Conservation (phyloP, 2,797 vertebrate species). For the Neoniphon sammara region DNA sequence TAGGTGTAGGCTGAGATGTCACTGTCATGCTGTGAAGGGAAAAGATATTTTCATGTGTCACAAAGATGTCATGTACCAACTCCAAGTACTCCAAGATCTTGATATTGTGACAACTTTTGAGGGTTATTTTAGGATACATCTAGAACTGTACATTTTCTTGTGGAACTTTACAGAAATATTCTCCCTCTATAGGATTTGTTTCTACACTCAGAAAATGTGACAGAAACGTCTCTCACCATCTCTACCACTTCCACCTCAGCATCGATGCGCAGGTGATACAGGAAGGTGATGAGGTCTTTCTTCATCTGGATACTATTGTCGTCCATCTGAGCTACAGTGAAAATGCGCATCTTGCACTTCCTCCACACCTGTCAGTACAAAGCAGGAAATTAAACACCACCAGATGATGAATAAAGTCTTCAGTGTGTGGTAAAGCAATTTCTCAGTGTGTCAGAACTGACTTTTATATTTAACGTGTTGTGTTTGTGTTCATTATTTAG, state of each 20-base stretch:
- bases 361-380: slow-evolving; percentile 90
- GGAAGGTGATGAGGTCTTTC: slow-evolving; percentile 95
- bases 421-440: neutral
- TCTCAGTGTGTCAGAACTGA: neutral
- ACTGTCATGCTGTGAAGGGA: slow-evolving; percentile 86
- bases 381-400: slow-evolving; percentile 13
- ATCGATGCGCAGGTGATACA: slow-evolving; percentile 95
- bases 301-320: slow-evolving; percentile 99
- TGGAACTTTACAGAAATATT: neutral
- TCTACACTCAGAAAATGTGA: slow-evolving; percentile 14
- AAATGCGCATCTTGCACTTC: slow-evolving; percentile 99
- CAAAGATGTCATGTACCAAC: neutral
- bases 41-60: neutral
- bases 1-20: slow-evolving; percentile 98
- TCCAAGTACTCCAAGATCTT: neutral
- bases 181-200: neutral
- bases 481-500: neutral
- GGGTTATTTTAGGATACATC: neutral
- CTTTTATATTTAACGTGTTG: neutral
- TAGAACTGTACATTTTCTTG: neutral
- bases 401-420: neutral
- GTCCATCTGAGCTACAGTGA: slow-evolving; percentile 98
- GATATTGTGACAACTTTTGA: neutral
- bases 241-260: slow-evolving; percentile 98
- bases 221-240: slow-evolving; percentile 87